Evolutionary conservation across 2,797 vertebrate genomes (phyloP), one percentile per base, ranked within the genome.

Genomic region (Pristis pectinata): DNA sequence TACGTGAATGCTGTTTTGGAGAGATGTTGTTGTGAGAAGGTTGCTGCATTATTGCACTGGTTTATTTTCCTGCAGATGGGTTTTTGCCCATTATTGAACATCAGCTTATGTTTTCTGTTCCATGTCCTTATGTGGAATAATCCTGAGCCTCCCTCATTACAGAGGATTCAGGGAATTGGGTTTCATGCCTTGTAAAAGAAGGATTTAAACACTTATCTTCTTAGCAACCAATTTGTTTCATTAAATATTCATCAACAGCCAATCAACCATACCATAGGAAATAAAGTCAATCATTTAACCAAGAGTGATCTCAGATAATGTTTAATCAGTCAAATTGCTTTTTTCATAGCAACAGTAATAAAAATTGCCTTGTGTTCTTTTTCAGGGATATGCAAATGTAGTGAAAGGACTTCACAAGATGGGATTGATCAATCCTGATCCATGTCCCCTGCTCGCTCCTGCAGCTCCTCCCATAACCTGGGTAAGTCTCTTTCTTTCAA

Each of bases 401-500:
- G 97, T 99, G 97, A 97, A 96, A 95, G 97, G 98, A 17, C 98
- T 99, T 95, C 96, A 99, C 94, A 98, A 98, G 96, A 95, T 99
- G 95, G 98, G 98, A 95, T 97, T 99, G 95, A 99, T 99, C 95
- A 97, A 97, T 96, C 96, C 96, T 49, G 97, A 99, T 94, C 96
- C 97, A 1, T 97, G 96, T 95, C 97, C 98, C 82, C 80, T 97
- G 94, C 96, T 98, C 94, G 96, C 79, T 34, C 95, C 95, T 34
- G 96, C 96, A 1, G 95, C 95, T 0, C 95, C 96, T 61, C 96
- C 97, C 13, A 95, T 98, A 74, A 98, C 98, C 95, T 99, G 99
- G 99, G 99, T 99, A 96, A 97, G 97, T 95, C 56, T 82, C 6
- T 94, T 24, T 24, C 0, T 27, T 41, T 91, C 17, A 59, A 15